A percentile compares a stretch with the other conserved stretches of the same genome.
Conservation (phyloP, 2,888 invertebrate genomes). For the Brachylomia viminalis region DNA sequence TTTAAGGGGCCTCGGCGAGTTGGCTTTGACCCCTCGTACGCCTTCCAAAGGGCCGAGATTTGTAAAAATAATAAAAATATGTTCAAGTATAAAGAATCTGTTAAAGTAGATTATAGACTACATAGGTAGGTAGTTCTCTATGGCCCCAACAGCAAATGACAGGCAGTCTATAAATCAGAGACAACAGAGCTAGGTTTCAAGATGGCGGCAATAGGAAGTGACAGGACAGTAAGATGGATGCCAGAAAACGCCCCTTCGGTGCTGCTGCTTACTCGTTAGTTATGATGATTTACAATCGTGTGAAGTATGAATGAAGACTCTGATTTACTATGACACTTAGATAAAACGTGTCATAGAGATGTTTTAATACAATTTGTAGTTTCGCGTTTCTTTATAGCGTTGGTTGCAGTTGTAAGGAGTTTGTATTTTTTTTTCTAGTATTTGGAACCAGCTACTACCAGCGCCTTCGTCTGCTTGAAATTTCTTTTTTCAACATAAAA, state of each 20-base stretch:
- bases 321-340: background rate
- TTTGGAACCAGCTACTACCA: background rate
- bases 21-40: too few relatives aligned
- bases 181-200: constrained; percentile 30
- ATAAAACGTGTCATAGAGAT: background rate
- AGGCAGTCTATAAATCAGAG: constrained; percentile 14
- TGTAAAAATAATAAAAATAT: too few relatives aligned
- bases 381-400: background rate
- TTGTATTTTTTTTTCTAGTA: background rate
- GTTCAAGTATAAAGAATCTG: too few relatives aligned
- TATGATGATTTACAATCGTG: constrained; percentile 14
- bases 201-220: constrained; percentile 44
- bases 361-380: background rate
- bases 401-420: background rate
- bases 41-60: too few relatives aligned
- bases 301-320: background rate
- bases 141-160: background rate
- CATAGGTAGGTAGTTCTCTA: background rate
- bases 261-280: constrained; percentile 9
- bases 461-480: too few relatives aligned
- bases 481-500: too few relatives aligned
- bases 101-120: background rate
- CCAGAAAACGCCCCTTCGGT: constrained; percentile 34
- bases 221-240: constrained; percentile 21
- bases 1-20: too few relatives aligned